Conservation (phyloP, 1,140 invertebrate genomes). For the Micrasema minimum region DNA sequence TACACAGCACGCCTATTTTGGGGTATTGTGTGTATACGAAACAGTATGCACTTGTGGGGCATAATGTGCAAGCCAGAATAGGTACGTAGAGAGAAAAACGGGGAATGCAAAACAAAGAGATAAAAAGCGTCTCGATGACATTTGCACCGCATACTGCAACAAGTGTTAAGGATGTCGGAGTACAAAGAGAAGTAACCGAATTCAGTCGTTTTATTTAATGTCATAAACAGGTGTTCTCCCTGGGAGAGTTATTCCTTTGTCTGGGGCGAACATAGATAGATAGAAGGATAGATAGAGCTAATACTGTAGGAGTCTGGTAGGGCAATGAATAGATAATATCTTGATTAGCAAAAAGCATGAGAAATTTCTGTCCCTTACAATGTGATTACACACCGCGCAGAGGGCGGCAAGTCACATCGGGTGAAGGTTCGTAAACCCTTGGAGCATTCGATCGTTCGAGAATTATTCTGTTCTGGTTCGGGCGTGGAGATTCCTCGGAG, state of each 20-base stretch:
- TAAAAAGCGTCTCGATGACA: slow-evolving; percentile 21
- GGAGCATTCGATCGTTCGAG: slow-evolving; percentile 29
- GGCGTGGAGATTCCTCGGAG: slow-evolving; percentile 24
- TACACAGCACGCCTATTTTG: neutral
- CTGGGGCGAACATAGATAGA: neutral
- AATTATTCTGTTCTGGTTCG: slow-evolving; percentile 10
- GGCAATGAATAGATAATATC: too few species aligned
- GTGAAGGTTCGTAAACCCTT: slow-evolving; percentile 32
- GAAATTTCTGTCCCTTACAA: too few species aligned
- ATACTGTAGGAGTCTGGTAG: too few species aligned
- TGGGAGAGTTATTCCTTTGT: slow-evolving; percentile 26
- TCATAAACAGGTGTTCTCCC: slow-evolving; percentile 18
- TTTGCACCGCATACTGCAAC: slow-evolving; percentile 31
- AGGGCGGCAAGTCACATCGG: neutral
- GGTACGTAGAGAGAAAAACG: neutral
- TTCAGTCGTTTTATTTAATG: slow-evolving; percentile 13
- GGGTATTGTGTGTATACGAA: neutral
- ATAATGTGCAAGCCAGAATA: neutral
- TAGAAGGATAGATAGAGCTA: too few species aligned
- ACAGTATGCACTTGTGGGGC: slow-evolving; percentile 10
- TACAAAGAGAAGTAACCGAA: slow-evolving; percentile 27
- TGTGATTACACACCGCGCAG: neutral
- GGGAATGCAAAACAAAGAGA: slow-evolving; percentile 28
- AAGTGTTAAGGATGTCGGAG: slow-evolving; percentile 26
- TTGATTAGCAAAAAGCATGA: too few species aligned